Base-by-base conservation (phyloP, 2,797 vertebrate genomes). In the Odontamblyopus rebecca region DNA sequence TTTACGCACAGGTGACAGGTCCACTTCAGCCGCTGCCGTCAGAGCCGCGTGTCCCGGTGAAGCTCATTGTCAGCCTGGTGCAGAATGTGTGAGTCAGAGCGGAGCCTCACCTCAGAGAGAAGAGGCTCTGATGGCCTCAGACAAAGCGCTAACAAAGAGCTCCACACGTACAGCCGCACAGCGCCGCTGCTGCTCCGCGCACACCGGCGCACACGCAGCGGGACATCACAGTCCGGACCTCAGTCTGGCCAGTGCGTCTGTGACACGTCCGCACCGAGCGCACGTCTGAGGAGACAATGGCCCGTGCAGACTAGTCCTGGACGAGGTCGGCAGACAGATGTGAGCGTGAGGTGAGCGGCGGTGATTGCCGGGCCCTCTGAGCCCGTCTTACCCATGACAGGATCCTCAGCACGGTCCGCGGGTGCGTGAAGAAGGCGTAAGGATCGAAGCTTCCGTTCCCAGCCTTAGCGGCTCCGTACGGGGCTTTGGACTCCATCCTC, bases 401-500 rank as follows among this genome's bases (percentile, higher is more conserved):
- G 61, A 96, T 87, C 70, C 96, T 89, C 67, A 98, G 91, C 72
- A 97, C 77, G 90, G 96, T 98, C 88, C 97, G 96, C 8, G 96
- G 97, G 81, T 95, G 95, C 78, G 90, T 94, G 61, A 95, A 90
- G 90, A 98, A 98, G 76, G 95, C 94, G 79, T 97, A 73, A 61
- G 94, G 95, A 71, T 98, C 95, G 81, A 98, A 91, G 81, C 84
- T 78, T 81, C 89, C 64, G 53, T 89, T 89, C 51, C 96, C 96
- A 61, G 96, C 95, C 85, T 95, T 92, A 27, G 94, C 95, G 74
- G 96, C 95, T 85, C 96, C 96, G 68, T 95, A 98, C 72, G 95
- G 95, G 75, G 91, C 94, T 78, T 94, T 93, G 77, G 93, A 15
- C 78, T 91, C 82, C 92, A 93, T 92, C 78, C 85, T 66, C 64